A percentile compares a stretch with the other conserved stretches of the same genome.
Conservation (phyloP, 2,888 invertebrate genomes). For the Thalpophila matura region DNA sequence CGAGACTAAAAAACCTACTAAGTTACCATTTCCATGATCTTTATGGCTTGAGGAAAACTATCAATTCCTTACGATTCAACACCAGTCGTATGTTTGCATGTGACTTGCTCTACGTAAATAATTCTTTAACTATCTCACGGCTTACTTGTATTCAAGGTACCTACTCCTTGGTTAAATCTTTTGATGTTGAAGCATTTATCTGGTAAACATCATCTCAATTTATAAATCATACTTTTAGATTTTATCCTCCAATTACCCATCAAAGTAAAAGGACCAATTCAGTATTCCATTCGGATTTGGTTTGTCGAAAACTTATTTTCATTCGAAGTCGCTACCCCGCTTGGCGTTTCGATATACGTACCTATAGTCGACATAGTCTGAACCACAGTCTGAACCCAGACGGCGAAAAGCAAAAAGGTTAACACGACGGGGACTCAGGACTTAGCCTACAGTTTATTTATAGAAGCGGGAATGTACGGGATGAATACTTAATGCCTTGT, state of each 20-base stretch:
- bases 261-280: not conserved
- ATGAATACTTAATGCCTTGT: conserved; percentile 60
- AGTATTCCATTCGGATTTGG: not conserved
- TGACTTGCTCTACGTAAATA: not conserved
- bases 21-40: conserved; percentile 29
- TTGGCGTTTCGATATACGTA: conserved; percentile 15
- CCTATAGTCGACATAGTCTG: conserved; percentile 20
- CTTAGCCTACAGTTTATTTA: conserved; percentile 56
- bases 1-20: not conserved
- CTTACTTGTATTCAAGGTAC: not conserved
- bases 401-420: conserved; percentile 56
- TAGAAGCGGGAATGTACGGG: conserved; percentile 56
- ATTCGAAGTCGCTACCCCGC: not conserved
- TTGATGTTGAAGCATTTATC: too few species aligned
- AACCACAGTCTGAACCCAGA: conserved; percentile 35
- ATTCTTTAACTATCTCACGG: not conserved
- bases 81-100: conserved; percentile 4
- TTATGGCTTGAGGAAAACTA: conserved; percentile 42
- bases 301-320: not conserved
- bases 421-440: conserved; percentile 44
- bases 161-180: too few species aligned
- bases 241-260: too few species aligned
- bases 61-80: conserved; percentile 24
- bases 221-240: too few species aligned
- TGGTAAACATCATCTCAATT: too few species aligned